Percentiles rank a stretch among this genome's conserved stretches.
Evolutionary conservation across 2,797 vertebrate species (phyloP).

Genomic region (Synaphobranchus kaupii): DNA sequence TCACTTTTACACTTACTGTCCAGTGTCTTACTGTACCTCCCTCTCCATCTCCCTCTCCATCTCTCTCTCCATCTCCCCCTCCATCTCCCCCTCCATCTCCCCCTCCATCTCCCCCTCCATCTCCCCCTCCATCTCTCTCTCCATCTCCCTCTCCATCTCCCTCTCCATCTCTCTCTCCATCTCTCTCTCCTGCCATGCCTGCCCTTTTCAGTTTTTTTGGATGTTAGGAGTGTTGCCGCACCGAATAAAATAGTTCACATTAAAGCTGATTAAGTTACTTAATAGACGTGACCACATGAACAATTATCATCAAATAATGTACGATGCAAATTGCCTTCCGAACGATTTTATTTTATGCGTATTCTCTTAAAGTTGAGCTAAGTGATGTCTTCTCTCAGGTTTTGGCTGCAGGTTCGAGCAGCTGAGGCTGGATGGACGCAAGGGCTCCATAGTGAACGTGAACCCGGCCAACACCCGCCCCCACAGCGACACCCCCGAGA

Average conservation of each 20-base stretch:
- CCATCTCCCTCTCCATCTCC: not conserved
- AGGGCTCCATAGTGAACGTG: slow-evolving; percentile 89
- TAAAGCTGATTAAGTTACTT: not conserved
- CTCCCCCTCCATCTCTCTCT: not conserved
- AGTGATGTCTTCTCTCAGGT: not conserved
- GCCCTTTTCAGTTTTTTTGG: not conserved
- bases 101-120: not conserved
- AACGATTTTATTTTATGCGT: not conserved
- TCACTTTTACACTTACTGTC: not conserved
- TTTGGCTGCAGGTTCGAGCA: slow-evolving; percentile 68
- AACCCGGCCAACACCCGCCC: slow-evolving; percentile 88
- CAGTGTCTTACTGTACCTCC: not conserved
- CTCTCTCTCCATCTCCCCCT: not conserved
- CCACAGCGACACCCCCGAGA: slow-evolving; percentile 89
- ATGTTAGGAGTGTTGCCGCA: no score
- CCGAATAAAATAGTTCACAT: not conserved
- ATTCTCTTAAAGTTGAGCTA: not conserved
- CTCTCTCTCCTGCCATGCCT: not conserved
- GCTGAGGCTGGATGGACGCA: slow-evolving; percentile 79
- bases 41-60: no score
- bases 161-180: not conserved
- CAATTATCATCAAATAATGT: not conserved
- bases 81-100: no score
- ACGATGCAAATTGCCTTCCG: not conserved
- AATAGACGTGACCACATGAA: not conserved